Evolutionary conservation across 2,888 invertebrate genomes (phyloP).

Genomic region (Phortica magna): DNA sequence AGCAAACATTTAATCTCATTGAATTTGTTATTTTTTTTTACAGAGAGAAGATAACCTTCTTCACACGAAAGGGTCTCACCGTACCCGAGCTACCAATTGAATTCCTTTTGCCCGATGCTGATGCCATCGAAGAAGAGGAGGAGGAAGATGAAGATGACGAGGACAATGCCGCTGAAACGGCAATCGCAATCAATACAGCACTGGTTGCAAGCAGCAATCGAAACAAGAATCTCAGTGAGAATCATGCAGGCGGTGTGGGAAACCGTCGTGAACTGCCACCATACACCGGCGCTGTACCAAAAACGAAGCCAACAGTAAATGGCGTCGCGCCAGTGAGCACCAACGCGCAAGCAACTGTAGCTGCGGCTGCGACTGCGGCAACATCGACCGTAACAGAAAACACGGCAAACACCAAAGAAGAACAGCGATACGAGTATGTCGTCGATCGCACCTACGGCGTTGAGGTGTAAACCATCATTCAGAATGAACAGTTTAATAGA

Average conservation of each 20-base stretch:
- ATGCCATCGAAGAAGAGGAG: constrained; percentile 75
- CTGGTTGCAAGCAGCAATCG: constrained; percentile 76
- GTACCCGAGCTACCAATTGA: constrained; percentile 88
- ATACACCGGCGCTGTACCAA: constrained; percentile 50
- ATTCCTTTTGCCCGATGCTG: constrained; percentile 77
- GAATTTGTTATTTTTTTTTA: constrained; percentile 72
- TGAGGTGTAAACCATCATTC: constrained; percentile 81
- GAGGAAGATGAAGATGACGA: constrained; percentile 66
- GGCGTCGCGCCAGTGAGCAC: constrained; percentile 24
- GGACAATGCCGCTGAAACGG: constrained; percentile 70
- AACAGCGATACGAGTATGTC: constrained; percentile 86
- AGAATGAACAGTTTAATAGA: not conserved
- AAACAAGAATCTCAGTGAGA: constrained; percentile 77
- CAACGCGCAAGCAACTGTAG: constrained; percentile 28
- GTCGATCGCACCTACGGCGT: constrained; percentile 91
- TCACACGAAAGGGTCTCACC: constrained; percentile 88
- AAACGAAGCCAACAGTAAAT: constrained; percentile 46
- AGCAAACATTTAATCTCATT: rapidly evolving
- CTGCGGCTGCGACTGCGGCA: constrained; percentile 39
- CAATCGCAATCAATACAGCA: constrained; percentile 75
- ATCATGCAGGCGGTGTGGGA: constrained; percentile 52
- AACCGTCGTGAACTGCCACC: constrained; percentile 52
- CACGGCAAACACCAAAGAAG: constrained; percentile 67
- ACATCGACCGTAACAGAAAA: constrained; percentile 38
- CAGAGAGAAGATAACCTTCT: constrained; percentile 98